Conservation (phyloP, 2,113 vertebrate genomes). For the Atrichornis clamosus region DNA sequence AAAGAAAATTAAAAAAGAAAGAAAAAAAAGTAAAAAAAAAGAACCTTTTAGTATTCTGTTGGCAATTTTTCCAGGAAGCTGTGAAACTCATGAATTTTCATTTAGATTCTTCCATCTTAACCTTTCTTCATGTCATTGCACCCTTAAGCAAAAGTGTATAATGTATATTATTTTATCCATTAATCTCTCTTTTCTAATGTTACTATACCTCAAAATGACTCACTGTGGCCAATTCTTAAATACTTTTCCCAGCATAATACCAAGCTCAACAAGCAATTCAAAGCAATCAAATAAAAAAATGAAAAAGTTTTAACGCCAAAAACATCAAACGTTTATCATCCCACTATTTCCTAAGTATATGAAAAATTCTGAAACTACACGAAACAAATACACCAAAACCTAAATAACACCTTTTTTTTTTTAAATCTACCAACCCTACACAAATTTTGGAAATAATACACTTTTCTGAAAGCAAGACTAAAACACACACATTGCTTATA, state of each 20-base stretch:
- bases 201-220: background rate
- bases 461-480: background rate
- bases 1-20: background rate
- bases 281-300: background rate
- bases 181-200: background rate
- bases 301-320: background rate
- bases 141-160: background rate
- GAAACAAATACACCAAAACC: background rate
- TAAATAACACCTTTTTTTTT: background rate
- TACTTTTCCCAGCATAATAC: background rate
- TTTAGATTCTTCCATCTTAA: slow-evolving; percentile 29
- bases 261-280: background rate
- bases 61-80: background rate
- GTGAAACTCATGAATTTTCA: slow-evolving; percentile 37
- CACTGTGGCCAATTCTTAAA: background rate
- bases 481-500: background rate
- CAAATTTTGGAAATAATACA: background rate
- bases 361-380: too few relatives aligned
- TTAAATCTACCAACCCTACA: background rate
- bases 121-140: slow-evolving; percentile 8
- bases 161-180: slow-evolving; percentile 16
- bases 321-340: background rate
- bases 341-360: background rate
- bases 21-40: background rate
- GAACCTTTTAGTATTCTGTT: background rate